phyloP scores from a whole-genome alignment of 2,888 invertebrate genomes.

The Gastrophysa polygoni region DNA sequence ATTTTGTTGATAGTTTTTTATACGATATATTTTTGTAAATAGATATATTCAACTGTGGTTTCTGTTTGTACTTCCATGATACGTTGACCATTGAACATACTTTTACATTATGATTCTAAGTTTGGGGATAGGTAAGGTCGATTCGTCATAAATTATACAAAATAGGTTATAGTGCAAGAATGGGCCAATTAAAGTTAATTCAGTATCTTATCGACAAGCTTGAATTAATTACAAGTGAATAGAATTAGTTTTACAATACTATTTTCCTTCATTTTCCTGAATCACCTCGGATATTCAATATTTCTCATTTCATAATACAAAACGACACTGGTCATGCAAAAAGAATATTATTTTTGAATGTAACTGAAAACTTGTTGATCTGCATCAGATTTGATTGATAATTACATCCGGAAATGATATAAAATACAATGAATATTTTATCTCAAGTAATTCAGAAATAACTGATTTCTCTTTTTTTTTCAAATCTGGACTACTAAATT shows the following conservation, averaged over 20 bases:
- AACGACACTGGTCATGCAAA: neutral
- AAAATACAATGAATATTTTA: neutral
- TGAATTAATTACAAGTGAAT: neutral
- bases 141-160: neutral
- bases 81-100: constrained; percentile 20
- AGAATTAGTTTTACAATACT: neutral
- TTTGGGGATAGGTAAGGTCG: neutral
- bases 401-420: neutral
- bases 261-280: neutral
- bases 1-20: constrained; percentile 45
- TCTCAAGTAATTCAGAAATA: neutral
- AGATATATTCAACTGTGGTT: constrained; percentile 50
- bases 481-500: too few species aligned
- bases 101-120: constrained; percentile 7
- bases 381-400: neutral
- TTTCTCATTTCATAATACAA: neutral
- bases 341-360: too few species aligned
- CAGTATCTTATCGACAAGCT: neutral
- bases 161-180: neutral
- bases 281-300: neutral
- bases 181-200: neutral
- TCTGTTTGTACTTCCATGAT: constrained; percentile 44
- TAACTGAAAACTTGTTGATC: neutral
- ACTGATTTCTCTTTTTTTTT: too few species aligned
- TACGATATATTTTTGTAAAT: constrained; percentile 51